These are phyloP conservation scores for Eospalax fontanierii DNA, from an alignment of 2,797 vertebrate species.

Conservation along the genomic window DNA sequence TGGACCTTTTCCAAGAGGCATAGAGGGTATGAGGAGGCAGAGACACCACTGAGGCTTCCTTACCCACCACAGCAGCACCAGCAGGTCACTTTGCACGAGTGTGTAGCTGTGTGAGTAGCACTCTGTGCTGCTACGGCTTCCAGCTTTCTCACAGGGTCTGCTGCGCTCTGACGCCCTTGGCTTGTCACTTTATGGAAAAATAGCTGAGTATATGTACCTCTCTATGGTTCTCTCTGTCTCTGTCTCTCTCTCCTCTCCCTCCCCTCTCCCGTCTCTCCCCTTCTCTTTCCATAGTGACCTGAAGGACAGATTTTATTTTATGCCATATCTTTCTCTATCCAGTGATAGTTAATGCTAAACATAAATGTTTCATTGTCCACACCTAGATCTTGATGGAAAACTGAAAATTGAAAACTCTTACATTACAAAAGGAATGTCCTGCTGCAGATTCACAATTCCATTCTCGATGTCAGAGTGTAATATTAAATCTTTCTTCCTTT, in stretches of 20 bases:
- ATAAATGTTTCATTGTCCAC: not conserved
- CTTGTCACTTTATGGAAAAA: not conserved
- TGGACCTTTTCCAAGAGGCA: too few relatives aligned
- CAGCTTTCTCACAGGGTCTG: not conserved
- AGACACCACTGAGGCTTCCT: not conserved
- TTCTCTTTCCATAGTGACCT: not conserved
- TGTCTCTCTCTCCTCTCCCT: not conserved
- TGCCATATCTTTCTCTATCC: not conserved
- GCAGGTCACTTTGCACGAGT: too few relatives aligned
- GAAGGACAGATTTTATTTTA: not conserved
- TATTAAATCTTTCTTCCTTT: constrained; percentile 38
- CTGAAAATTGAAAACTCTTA: not conserved
- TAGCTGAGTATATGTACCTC: fast-evolving
- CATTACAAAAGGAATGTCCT: not conserved
- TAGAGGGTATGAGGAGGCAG: not conserved
- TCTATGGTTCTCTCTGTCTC: too few relatives aligned
- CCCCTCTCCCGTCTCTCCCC: too few relatives aligned
- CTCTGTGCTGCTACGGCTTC: not conserved
- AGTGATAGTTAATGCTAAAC: not conserved
- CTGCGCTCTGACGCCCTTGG: too few relatives aligned
- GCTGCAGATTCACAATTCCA: constrained; percentile 6
- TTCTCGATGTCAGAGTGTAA: not conserved
- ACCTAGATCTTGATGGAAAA: constrained; percentile 44
- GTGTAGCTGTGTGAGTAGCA: not conserved
- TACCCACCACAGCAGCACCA: not conserved